Evolutionary conservation across 2,113 vertebrate species (phyloP), one percentile per base, ranked within the genome.

Genomic region (Circaetus gallicus): DNA sequence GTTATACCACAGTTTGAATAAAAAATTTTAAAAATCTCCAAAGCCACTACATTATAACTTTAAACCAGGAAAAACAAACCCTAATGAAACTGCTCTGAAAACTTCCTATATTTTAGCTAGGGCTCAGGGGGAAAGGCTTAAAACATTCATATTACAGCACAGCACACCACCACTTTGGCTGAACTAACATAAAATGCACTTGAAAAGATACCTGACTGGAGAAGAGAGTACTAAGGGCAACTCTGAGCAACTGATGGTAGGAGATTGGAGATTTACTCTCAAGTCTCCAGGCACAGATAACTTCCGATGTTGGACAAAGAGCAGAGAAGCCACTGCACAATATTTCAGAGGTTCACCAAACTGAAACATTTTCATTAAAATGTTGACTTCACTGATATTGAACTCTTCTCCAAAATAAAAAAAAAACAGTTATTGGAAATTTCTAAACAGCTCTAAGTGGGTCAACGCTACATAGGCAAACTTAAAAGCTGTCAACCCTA

Each of bases 301-400:
- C 36, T 43, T 82, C 53, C 28, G 11, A 36, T 6, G 2, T 1
- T 8, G 56, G 61, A 22, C 21, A 47, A n/a, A 21, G 36, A 67
- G 29, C 21, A 42, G 31, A 82, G 63, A 2, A 65, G 49, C 38
- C 58, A 24, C 74, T 16, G 20, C 18, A 17, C 28, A 25, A 0
- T 34, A 61, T 29, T 42, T 36, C 45, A 86, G 49, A 49, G 24
- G 29, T 38, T 40, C 2, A 0, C 16, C 29, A 82, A 66, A 67
- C 11, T 1, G 13, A 40, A 65, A 56, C 13, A 2, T 34, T 66
- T 42, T 13, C 59, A 34, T 26, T 5, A 12, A 56, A 83, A 76
- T 0, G 0, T 34, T 65, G 31, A 55, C 11, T 79, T 76, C 18
- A 15, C 31, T 4, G 0, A 59, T n/a, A 34, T 1, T 47, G 43